Conservation (phyloP, 2,797 vertebrate genomes). For the Pteronotus mesoamericanus region DNA sequence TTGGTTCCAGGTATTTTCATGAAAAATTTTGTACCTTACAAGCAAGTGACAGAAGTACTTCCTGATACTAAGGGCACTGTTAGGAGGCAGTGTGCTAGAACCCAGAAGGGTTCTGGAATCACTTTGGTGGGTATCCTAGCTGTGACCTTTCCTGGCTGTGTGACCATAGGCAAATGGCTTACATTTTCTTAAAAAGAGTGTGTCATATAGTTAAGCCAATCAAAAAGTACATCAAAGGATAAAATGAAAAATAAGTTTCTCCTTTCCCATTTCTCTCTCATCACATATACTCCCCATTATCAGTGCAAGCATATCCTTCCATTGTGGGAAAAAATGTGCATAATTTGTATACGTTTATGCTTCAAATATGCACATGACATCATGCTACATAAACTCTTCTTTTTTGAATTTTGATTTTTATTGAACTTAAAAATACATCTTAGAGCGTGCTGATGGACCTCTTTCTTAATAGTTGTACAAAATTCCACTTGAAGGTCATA, state of each 20-base stretch:
- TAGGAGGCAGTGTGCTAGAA: neutral
- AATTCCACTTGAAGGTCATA: neutral
- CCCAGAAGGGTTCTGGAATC: neutral
- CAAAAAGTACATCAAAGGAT: neutral
- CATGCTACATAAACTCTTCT: neutral
- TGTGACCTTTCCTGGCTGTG: neutral
- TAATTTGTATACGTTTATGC: neutral
- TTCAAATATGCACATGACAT: neutral
- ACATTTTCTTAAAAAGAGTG: neutral
- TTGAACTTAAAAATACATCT: neutral
- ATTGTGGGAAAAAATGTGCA: neutral
- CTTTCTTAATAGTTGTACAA: neutral
- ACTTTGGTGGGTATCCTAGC: neutral
- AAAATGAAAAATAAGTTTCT: neutral
- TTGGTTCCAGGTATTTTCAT: slow-evolving; percentile 36
- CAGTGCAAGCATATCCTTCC: neutral
- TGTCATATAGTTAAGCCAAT: neutral
- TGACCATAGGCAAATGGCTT: neutral
- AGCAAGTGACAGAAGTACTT: slow-evolving; percentile 1
- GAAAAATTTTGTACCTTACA: neutral
- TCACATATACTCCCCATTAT: neutral
- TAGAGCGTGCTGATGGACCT: neutral
- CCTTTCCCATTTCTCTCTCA: neutral
- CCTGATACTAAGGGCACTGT: neutral
- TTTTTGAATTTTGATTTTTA: neutral